Conservation (phyloP, 2,888 invertebrate genomes). For the Habroteleia sp. region DNA sequence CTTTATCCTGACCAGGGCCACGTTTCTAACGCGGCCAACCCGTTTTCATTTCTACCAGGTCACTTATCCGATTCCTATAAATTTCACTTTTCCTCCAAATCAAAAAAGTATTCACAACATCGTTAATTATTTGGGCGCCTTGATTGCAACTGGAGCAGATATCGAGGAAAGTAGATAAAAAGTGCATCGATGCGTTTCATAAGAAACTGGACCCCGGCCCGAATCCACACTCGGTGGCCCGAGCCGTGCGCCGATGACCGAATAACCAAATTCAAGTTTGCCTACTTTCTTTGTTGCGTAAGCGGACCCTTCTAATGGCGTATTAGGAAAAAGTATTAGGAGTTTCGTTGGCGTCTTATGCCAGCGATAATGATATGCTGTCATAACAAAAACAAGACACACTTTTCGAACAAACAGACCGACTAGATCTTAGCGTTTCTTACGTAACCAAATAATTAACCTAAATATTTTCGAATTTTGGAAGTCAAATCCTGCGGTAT, state of each 20-base stretch:
- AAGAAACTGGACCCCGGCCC: constrained; percentile 65
- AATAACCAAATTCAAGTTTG: constrained; percentile 79
- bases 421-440: constrained; percentile 30
- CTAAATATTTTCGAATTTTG: constrained; percentile 27
- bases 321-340: constrained; percentile 39
- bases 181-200: constrained; percentile 22
- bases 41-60: no score
- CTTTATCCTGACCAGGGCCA: no score
- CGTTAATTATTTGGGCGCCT: no score
- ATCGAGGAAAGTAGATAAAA: constrained; percentile 52
- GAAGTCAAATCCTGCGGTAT: no score
- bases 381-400: constrained; percentile 45
- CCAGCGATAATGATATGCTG: constrained; percentile 29
- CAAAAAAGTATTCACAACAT: no score
- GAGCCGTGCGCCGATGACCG: constrained; percentile 75
- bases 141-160: constrained; percentile 42
- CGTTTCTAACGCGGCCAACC: no score
- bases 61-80: no score
- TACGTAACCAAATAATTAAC: constrained; percentile 37
- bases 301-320: constrained; percentile 52
- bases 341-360: constrained; percentile 7
- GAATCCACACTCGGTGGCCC: constrained; percentile 68
- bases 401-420: constrained; percentile 26
- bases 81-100: no score
- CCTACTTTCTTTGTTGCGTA: constrained; percentile 76